Conservation (phyloP, 2,113 vertebrate genomes). For the Gulo gulo region DNA sequence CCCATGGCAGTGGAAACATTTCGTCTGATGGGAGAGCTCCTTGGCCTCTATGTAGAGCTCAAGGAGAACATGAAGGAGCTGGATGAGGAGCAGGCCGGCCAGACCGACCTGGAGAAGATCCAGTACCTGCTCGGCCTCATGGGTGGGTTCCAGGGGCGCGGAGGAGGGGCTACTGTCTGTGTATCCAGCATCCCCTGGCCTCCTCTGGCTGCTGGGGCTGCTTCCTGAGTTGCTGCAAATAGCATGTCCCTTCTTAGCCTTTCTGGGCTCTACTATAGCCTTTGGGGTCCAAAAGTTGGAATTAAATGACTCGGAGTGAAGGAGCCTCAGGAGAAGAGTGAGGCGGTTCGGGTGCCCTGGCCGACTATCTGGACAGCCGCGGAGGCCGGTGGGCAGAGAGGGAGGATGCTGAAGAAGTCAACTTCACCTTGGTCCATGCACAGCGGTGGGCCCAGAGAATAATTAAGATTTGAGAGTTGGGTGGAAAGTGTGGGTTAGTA, state of each 20-base stretch:
- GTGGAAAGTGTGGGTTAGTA: neutral
- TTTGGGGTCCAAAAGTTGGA: neutral
- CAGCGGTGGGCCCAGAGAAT: neutral
- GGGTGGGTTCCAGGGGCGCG: neutral
- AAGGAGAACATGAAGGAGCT: conserved; percentile 77
- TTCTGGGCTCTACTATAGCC: neutral
- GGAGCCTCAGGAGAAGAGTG: neutral
- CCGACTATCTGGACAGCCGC: neutral
- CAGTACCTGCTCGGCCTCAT: neutral
- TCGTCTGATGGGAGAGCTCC: conserved; percentile 71
- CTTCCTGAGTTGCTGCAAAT: neutral
- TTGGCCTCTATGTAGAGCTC: conserved; percentile 70
- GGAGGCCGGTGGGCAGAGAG: neutral
- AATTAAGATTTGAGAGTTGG: neutral
- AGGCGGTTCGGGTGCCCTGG: neutral
- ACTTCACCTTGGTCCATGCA: neutral
- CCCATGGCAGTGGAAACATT: conserved; percentile 76
- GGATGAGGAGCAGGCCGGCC: conserved; percentile 73
- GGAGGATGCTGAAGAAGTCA: neutral
- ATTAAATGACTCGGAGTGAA: neutral
- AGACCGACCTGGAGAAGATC: conserved; percentile 74
- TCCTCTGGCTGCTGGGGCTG: neutral
- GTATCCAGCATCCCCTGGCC: too few species aligned
- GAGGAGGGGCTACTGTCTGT: fast-evolving
- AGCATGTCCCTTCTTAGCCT: neutral